A percentile compares a stretch with the other conserved stretches of the same genome.
Evolutionary conservation across 1,140 invertebrate genomes (phyloP).

Genomic region (Chelonus insularis): DNA sequence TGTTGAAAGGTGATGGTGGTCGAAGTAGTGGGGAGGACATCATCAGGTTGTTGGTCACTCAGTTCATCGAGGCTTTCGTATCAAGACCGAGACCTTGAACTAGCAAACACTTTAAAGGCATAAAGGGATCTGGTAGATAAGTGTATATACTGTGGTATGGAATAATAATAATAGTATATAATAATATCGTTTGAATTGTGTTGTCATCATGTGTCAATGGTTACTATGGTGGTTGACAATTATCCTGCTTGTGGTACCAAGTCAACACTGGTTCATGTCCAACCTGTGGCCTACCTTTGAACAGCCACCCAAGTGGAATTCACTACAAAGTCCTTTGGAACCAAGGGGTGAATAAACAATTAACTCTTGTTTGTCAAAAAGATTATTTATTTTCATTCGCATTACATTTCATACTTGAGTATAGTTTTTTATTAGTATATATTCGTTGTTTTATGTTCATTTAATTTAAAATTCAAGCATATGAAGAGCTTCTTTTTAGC

Average conservation of each 20-base stretch:
- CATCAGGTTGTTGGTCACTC: slow-evolving; percentile 13
- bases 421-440: no score
- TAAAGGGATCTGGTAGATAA: not conserved
- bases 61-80: slow-evolving; percentile 15
- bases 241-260: slow-evolving; percentile 13
- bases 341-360: slow-evolving; percentile 2
- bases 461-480: no score
- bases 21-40: not conserved
- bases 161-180: slow-evolving; percentile 4
- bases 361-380: not conserved
- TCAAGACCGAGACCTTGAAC: slow-evolving; percentile 26
- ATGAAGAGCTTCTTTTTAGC: no score
- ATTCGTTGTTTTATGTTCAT: no score
- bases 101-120: slow-evolving; percentile 3
- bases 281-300: slow-evolving; percentile 14
- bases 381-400: no score
- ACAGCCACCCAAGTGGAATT: slow-evolving; percentile 7
- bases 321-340: not conserved
- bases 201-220: slow-evolving; percentile 14
- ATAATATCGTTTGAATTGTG: not conserved
- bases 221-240: slow-evolving; percentile 12
- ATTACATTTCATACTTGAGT: no score
- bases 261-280: slow-evolving; percentile 24
- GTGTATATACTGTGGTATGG: not conserved
- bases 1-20: no score